A percentile compares a stretch with the other conserved stretches of the same genome.
These are phyloP conservation scores for Saturnia pavonia DNA, from an alignment of 2,888 invertebrate species.

Conservation along the genomic window DNA sequence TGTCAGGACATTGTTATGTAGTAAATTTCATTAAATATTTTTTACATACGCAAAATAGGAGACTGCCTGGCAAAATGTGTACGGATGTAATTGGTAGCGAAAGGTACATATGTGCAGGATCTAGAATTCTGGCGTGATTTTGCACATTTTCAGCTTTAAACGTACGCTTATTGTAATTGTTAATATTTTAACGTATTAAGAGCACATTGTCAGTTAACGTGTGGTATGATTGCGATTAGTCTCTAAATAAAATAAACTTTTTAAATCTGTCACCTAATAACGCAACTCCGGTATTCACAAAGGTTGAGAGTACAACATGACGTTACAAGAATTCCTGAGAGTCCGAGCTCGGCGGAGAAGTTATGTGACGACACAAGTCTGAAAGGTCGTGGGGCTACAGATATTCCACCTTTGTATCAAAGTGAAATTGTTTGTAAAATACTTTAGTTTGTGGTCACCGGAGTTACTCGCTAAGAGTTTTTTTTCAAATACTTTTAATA, in stretches of 20 bases:
- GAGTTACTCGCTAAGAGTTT: background rate
- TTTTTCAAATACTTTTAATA: background rate
- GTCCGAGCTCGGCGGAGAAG: background rate
- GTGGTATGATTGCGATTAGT: background rate
- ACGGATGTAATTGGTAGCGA: too few species aligned
- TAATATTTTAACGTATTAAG: too few species aligned
- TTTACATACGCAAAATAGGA: too few species aligned
- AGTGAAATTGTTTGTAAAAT: slow-evolving; percentile 4
- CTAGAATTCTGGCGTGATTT: too few species aligned
- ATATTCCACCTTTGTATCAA: slow-evolving; percentile 6
- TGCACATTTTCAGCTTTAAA: too few species aligned
- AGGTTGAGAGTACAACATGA: background rate
- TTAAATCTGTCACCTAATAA: background rate
- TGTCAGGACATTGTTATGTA: too few species aligned
- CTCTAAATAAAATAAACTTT: background rate
- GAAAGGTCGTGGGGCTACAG: background rate
- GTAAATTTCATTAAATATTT: too few species aligned
- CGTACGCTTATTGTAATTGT: too few species aligned
- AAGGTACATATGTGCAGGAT: too few species aligned
- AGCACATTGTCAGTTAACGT: too few species aligned
- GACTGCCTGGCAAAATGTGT: too few species aligned
- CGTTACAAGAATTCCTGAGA: slow-evolving; percentile 8
- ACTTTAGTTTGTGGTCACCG: slow-evolving; percentile 3
- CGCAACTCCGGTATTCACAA: slow-evolving; percentile 4
- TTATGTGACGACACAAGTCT: slow-evolving; percentile 4